Evolutionary conservation across 2,797 vertebrate species (phyloP).

Genomic region (Leontopithecus rosalia): DNA sequence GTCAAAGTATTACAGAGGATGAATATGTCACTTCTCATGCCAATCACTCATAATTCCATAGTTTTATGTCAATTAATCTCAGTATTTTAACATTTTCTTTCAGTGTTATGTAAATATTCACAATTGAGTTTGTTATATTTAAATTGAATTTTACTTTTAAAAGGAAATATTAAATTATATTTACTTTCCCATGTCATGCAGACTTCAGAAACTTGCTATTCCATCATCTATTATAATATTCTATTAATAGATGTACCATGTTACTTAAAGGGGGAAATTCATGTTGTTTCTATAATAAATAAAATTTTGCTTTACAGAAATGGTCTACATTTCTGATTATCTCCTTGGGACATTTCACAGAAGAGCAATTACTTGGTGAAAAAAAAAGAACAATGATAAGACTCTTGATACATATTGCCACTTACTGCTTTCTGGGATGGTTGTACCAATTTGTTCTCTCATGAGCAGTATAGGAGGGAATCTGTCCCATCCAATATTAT

Average conservation of each 20-base stretch:
- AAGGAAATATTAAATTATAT: background rate
- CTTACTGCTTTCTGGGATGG: background rate
- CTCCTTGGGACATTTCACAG: slow-evolving; percentile 43
- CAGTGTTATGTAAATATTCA: background rate
- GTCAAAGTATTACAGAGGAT: background rate
- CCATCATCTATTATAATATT: background rate
- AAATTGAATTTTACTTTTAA: background rate
- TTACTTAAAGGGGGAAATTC: background rate
- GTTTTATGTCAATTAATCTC: background rate
- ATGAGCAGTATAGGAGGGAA: background rate
- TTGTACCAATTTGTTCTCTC: background rate
- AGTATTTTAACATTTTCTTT: slow-evolving; percentile 33
- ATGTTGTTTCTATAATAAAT: slow-evolving; percentile 19
- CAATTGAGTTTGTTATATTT: background rate
- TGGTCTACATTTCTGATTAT: slow-evolving; percentile 52
- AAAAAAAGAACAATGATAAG: slow-evolving; percentile 47
- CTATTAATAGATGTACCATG: background rate
- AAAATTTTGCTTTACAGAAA: slow-evolving; percentile 6
- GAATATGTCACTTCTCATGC: background rate
- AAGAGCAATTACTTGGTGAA: slow-evolving; percentile 51
- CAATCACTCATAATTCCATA: background rate
- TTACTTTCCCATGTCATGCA: background rate
- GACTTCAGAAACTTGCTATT: background rate
- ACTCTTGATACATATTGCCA: background rate
- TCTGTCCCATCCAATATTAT: background rate